A percentile compares a stretch with the other conserved stretches of the same genome.
phyloP scores from a whole-genome alignment of 2,113 vertebrate genomes.

The Thermophis baileyi region DNA sequence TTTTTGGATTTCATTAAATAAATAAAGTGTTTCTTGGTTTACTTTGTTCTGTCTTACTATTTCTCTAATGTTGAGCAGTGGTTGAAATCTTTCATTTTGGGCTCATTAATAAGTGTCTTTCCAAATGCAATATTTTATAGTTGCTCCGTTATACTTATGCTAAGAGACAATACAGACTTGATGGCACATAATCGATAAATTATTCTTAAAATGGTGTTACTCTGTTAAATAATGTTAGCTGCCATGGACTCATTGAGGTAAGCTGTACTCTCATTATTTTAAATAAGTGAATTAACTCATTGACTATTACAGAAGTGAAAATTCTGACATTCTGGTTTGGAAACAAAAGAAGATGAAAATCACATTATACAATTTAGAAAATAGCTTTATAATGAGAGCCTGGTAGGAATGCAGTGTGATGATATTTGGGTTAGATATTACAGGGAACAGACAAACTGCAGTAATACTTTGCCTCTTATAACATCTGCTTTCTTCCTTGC shows the following conservation, averaged over 20 bases:
- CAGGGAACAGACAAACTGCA: neutral
- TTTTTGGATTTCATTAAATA: neutral
- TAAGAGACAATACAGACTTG: neutral
- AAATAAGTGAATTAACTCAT: neutral
- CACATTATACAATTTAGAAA: neutral
- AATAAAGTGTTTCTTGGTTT: neutral
- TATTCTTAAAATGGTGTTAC: neutral
- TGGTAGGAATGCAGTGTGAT: neutral
- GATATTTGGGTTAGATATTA: neutral
- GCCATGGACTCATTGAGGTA: neutral
- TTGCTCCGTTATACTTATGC: neutral
- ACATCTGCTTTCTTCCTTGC: neutral
- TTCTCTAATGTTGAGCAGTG: neutral
- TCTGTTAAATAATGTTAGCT: neutral
- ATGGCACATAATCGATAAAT: neutral
- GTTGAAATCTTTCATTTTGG: neutral
- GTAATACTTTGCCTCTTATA: neutral
- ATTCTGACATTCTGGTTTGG: slow-evolving; percentile 44
- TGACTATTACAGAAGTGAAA: slow-evolving; percentile 1
- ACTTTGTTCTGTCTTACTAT: neutral
- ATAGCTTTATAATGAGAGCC: slow-evolving; percentile 47
- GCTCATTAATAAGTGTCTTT: neutral
- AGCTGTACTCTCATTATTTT: neutral
- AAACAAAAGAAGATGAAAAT: slow-evolving; percentile 51
- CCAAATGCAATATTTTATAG: neutral